These are phyloP conservation scores for Zapus hudsonius DNA, from an alignment of 2,113 vertebrate species.

Conservation along the genomic window DNA sequence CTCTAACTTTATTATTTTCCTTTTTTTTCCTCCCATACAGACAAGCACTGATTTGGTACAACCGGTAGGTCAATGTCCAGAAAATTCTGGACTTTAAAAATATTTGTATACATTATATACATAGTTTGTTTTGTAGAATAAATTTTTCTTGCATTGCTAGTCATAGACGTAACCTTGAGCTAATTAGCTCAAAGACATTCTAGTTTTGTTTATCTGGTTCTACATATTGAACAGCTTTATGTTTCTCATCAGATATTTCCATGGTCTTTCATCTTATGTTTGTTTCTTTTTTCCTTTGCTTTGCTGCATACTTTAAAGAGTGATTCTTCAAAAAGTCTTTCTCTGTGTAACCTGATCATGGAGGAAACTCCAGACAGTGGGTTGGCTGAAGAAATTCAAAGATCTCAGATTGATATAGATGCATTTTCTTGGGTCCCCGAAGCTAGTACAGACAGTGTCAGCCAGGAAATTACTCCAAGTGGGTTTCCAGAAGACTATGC, in stretches of 20 bases:
- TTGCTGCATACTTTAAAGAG: conserved; percentile 87
- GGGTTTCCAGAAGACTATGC: conserved; percentile 68
- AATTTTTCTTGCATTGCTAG: conserved; percentile 58
- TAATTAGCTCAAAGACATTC: conserved; percentile 71
- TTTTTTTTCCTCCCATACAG: conserved; percentile 79
- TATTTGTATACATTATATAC: conserved; percentile 53
- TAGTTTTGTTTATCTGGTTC: conserved; percentile 73
- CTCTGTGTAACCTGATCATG: conserved; percentile 88
- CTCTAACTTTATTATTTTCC: conserved; percentile 40
- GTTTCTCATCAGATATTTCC: conserved; percentile 85
- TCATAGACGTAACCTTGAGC: conserved; percentile 64
- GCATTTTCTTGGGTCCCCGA: conserved; percentile 90
- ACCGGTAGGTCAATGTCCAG: conserved; percentile 90
- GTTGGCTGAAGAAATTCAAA: conserved; percentile 86
- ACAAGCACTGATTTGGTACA: conserved; percentile 90
- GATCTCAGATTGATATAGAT: conserved; percentile 86
- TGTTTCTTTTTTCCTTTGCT: conserved; percentile 85
- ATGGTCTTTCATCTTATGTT: conserved; percentile 88
- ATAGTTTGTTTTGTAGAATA: conserved; percentile 1
- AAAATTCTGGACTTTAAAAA: conserved; percentile 15
- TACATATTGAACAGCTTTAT: conserved; percentile 77
- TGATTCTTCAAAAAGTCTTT: conserved; percentile 91
- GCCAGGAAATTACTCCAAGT: conserved; percentile 81
- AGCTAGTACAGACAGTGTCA: conserved; percentile 86
- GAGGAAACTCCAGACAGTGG: conserved; percentile 86